Percentiles rank a stretch among this genome's conserved stretches.
phyloP scores from a whole-genome alignment of 2,888 invertebrate species.

The Mycalesis mineus region DNA sequence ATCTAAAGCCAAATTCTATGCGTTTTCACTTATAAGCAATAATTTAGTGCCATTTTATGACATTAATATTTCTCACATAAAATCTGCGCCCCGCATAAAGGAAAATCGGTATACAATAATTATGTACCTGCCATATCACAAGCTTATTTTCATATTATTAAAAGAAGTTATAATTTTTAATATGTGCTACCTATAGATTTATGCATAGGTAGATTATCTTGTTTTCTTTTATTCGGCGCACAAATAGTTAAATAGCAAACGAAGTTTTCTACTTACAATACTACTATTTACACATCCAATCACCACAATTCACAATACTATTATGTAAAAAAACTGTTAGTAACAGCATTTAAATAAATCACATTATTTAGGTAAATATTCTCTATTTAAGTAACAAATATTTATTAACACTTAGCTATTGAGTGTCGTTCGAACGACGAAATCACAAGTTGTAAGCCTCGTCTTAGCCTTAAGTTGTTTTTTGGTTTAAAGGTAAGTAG shows the following conservation, averaged over 20 bases:
- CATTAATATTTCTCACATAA: conserved; percentile 1
- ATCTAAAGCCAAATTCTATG: background rate
- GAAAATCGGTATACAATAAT: background rate
- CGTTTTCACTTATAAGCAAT: conserved; percentile 8
- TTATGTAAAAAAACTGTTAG: conserved; percentile 37
- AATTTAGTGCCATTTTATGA: conserved; percentile 27
- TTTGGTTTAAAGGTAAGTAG: background rate
- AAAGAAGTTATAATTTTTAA: too few relatives aligned
- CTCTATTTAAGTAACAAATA: conserved; percentile 35
- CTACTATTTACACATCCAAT: conserved; percentile 32
- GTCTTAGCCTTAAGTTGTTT: background rate
- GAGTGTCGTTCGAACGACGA: conserved; percentile 28
- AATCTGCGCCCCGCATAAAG: background rate
- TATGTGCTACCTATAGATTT: background rate
- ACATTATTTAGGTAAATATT: conserved; percentile 36
- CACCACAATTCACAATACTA: conserved; percentile 30
- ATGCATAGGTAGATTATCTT: background rate
- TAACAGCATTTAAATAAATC: conserved; percentile 45
- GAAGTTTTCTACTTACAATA: conserved; percentile 23
- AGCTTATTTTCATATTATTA: background rate
- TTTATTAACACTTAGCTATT: conserved; percentile 34
- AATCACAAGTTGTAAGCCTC: conserved; percentile 34
- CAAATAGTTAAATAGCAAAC: conserved; percentile 37
- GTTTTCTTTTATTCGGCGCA: conserved; percentile 19
- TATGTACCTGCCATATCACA: background rate